Evolutionary conservation across 1,140 invertebrate species (phyloP).

Genomic region (Penaeus japonicus): DNA sequence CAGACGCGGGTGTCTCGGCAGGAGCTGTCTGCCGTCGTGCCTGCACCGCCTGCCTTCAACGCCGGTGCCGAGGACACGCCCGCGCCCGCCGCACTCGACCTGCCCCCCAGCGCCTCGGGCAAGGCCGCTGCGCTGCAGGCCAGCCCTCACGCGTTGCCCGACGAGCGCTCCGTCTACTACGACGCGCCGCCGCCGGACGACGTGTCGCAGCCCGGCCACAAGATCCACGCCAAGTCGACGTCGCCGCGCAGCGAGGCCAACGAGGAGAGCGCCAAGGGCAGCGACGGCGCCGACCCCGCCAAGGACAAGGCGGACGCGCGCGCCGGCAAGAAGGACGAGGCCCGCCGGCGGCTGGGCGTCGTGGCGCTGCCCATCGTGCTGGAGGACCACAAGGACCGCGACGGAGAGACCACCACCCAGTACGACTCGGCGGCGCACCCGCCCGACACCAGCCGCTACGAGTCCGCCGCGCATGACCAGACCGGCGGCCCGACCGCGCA

Average conservation of each 20-base stretch:
- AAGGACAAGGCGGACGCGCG: constrained; percentile 40
- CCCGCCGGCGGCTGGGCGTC: constrained; percentile 43
- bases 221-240: constrained; percentile 31
- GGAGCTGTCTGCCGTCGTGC: constrained; percentile 54
- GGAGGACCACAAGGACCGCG: constrained; percentile 55
- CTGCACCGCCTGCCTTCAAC: constrained; percentile 54
- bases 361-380: constrained; percentile 53
- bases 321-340: constrained; percentile 41
- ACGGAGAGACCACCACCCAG: constrained; percentile 51
- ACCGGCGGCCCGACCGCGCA: constrained; percentile 21
- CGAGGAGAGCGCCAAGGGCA: constrained; percentile 56
- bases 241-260: constrained; percentile 54
- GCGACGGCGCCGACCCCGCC: constrained; percentile 40
- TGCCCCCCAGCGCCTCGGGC: constrained; percentile 40
- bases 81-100: constrained; percentile 39
- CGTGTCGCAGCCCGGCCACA: constrained; percentile 40
- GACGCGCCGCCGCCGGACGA: constrained; percentile 58
- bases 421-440: constrained; percentile 55
- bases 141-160: constrained; percentile 50
- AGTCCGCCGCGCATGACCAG: constrained; percentile 57
- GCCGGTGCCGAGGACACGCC: constrained; percentile 37
- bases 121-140: constrained; percentile 52
- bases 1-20: constrained; percentile 56
- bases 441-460: constrained; percentile 56
- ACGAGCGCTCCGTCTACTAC: constrained; percentile 60